Conservation (phyloP, 2,888 invertebrate genomes). For the Sipha maydis region DNA sequence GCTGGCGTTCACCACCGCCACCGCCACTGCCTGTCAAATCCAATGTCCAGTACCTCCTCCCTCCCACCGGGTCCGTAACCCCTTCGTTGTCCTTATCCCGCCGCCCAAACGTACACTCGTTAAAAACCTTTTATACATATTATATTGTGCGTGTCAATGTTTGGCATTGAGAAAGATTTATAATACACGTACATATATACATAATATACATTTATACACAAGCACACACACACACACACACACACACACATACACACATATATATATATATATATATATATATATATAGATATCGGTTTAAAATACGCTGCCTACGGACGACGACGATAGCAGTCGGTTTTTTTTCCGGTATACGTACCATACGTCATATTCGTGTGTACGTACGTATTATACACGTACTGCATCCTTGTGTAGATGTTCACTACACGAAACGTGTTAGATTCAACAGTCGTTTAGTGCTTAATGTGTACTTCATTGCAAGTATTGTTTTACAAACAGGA, state of each 20-base stretch:
- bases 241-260: too few species aligned
- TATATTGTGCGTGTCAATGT: conserved; percentile 50
- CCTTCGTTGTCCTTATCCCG: neutral
- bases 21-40: conserved; percentile 50
- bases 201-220: too few species aligned
- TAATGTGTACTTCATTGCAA: too few species aligned
- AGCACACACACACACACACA: too few species aligned
- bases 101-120: neutral
- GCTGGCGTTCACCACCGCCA: conserved; percentile 22
- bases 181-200: neutral
- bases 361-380: neutral
- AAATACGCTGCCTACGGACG: neutral
- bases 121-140: conserved; percentile 47
- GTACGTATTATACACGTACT: neutral
- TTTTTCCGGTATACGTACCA: neutral
- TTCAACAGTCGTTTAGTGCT: too few species aligned
- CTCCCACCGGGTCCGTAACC: conserved; percentile 8
- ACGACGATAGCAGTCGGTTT: neutral
- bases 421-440: too few species aligned
- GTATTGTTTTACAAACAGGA: too few species aligned
- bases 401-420: neutral
- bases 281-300: neutral
- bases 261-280: too few species aligned
- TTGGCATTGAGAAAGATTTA: conserved; percentile 60
- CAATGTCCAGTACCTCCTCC: conserved; percentile 40